Conservation (phyloP, 1,140 invertebrate genomes). For the Antheraea pernyi region DNA sequence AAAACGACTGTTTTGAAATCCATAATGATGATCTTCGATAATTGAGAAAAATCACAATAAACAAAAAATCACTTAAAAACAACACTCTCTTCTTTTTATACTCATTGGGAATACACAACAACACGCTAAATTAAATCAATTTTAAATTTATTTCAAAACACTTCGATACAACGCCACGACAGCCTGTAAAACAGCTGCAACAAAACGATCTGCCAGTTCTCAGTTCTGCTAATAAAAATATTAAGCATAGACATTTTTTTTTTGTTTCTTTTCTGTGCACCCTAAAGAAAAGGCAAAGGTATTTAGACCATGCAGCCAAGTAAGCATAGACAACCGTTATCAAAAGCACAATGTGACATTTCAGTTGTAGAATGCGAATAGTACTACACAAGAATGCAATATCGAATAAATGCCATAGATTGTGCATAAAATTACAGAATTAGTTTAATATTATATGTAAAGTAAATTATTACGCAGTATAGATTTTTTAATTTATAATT, state of each 20-base stretch:
- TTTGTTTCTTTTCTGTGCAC: no score
- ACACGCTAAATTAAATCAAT: conserved; percentile 61
- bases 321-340: no score
- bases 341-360: no score
- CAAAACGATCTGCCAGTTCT: conserved; percentile 49
- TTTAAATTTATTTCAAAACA: conserved; percentile 69
- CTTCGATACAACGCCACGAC: conserved; percentile 56
- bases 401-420: no score
- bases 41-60: conserved; percentile 54
- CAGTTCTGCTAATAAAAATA: not conserved
- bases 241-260: not conserved
- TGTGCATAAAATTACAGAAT: no score
- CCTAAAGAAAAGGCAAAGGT: no score
- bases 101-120: conserved; percentile 67
- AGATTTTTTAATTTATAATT: no score
- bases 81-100: conserved; percentile 69
- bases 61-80: conserved; percentile 61
- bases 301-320: no score
- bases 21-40: conserved; percentile 69
- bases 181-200: conserved; percentile 55
- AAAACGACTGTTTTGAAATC: conserved; percentile 77
- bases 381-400: no score
- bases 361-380: no score
- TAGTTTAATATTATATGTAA: no score
- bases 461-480: no score